A percentile compares a stretch with the other conserved stretches of the same genome.
These are phyloP conservation scores for Lepidocolaptes lacrymiger DNA, from an alignment of 2,797 vertebrate genomes.

Conservation along the genomic window DNA sequence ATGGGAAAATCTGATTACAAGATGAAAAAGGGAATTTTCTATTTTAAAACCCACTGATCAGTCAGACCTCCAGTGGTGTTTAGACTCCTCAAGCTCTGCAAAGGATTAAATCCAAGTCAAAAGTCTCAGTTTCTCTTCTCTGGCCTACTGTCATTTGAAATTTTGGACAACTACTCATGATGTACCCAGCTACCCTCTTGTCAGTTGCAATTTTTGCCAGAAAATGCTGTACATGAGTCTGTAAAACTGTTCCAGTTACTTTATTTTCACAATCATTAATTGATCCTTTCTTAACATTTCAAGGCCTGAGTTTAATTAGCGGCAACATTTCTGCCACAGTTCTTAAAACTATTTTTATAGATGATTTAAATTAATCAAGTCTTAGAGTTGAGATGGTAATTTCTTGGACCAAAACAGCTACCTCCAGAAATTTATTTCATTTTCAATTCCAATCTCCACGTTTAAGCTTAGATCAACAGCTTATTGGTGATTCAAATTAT, in stretches of 20 bases:
- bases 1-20: not conserved
- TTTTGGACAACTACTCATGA: not conserved
- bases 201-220: not conserved
- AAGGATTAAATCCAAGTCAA: not conserved
- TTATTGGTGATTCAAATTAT: not conserved
- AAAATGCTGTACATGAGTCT: not conserved
- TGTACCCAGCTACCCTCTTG: not conserved
- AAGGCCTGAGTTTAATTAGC: not conserved
- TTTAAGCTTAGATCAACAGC: not conserved
- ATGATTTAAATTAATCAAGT: not conserved
- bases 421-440: not conserved
- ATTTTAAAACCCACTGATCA: not conserved
- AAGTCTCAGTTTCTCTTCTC: not conserved
- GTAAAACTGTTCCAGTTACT: not conserved
- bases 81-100: not conserved
- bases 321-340: not conserved
- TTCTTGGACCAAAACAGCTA: not conserved
- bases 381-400: not conserved
- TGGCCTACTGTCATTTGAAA: not conserved
- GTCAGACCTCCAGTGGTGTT: not conserved
- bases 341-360: not conserved
- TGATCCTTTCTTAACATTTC: not conserved
- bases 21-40: not conserved
- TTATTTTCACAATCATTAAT: not conserved
- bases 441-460: not conserved